Percentiles rank a stretch among this genome's conserved stretches.
These are phyloP conservation scores for Papilio polyxenes DNA, from an alignment of 1,140 invertebrate genomes.

Conservation along the genomic window DNA sequence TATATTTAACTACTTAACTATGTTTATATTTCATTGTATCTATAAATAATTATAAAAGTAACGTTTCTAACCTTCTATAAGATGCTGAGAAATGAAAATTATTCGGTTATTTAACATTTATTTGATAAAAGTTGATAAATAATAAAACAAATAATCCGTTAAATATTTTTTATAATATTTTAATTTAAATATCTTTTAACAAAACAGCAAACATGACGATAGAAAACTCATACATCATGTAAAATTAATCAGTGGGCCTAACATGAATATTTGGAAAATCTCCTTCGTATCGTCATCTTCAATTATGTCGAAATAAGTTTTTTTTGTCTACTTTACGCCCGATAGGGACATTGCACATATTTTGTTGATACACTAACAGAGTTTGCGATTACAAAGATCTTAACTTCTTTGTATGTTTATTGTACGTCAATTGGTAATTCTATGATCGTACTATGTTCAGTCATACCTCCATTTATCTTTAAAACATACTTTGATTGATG, in stretches of 20 bases:
- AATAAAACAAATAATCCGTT: slow-evolving; percentile 6
- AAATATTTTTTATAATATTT: not conserved
- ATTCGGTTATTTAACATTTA: not conserved
- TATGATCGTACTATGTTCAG: not conserved
- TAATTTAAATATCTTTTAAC: not conserved
- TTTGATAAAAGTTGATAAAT: not conserved
- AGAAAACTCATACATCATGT: not conserved
- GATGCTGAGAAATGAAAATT: too few species aligned
- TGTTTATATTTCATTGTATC: too few species aligned
- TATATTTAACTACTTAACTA: too few species aligned
- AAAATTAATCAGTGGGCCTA: not conserved
- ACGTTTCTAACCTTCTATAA: too few species aligned
- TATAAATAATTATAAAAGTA: too few species aligned
- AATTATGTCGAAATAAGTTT: too few species aligned
- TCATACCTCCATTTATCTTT: not conserved
- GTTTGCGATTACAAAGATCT: not conserved
- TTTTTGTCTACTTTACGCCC: too few species aligned
- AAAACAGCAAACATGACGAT: not conserved
- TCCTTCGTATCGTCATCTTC: too few species aligned
- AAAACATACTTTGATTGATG: not conserved
- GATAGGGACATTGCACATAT: too few species aligned
- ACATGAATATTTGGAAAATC: too few species aligned
- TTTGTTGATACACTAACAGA: not conserved
- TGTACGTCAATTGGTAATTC: not conserved
- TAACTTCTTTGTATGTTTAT: not conserved